A percentile compares a stretch with the other conserved stretches of the same genome.
Conservation (phyloP, 1,140 invertebrate species). For the Listronotus bonariensis region DNA sequence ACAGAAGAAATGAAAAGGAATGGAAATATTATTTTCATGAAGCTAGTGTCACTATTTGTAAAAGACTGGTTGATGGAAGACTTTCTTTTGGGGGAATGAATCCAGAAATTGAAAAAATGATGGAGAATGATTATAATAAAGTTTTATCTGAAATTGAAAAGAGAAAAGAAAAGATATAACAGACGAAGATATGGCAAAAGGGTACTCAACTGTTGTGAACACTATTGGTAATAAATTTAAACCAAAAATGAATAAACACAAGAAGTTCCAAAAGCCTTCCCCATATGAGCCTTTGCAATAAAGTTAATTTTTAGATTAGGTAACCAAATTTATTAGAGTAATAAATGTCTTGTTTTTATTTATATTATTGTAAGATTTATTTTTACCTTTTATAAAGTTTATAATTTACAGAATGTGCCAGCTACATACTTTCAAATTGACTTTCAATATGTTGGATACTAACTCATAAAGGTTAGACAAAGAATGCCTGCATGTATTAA, state of each 20-base stretch:
- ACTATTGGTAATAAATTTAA: conserved; percentile 58
- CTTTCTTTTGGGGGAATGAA: conserved; percentile 89
- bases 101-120: conserved; percentile 79
- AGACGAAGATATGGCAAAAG: conserved; percentile 70
- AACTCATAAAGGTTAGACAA: too few relatives aligned
- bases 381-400: not conserved
- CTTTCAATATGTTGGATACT: too few relatives aligned
- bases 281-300: conserved; percentile 14
- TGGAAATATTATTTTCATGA: conserved; percentile 72
- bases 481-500: too few relatives aligned
- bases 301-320: too few relatives aligned
- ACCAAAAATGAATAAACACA: conserved; percentile 45
- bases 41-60: conserved; percentile 75
- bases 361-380: too few relatives aligned
- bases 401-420: too few relatives aligned
- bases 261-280: conserved; percentile 47
- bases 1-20: conserved; percentile 62
- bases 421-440: too few relatives aligned
- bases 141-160: conserved; percentile 54
- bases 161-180: conserved; percentile 67
- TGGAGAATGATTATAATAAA: conserved; percentile 62
- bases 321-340: too few relatives aligned
- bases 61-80: conserved; percentile 76
- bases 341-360: too few relatives aligned
- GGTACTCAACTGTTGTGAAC: conserved; percentile 54